A percentile compares a stretch with the other conserved stretches of the same genome.
phyloP scores from a whole-genome alignment of 1,140 invertebrate genomes.

The honey bee (Apis mellifera) region DNA sequence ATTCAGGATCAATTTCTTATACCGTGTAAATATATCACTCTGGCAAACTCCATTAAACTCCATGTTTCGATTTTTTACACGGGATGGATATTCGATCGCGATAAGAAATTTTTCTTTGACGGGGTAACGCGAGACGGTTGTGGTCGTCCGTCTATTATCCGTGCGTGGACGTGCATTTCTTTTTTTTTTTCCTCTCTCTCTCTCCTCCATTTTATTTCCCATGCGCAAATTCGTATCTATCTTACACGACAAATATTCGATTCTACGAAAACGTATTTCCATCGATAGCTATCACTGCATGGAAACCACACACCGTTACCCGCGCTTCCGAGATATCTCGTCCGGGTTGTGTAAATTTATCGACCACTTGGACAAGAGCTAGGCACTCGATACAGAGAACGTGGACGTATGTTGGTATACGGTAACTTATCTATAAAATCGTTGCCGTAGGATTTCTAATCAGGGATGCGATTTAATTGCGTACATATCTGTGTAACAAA shows the following conservation, averaged over 20 bases:
- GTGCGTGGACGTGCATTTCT: neutral
- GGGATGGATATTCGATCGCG: neutral
- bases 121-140: neutral
- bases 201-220: conserved; percentile 20
- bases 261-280: conserved; percentile 50
- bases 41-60: neutral
- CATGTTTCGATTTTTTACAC: neutral
- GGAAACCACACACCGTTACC: conserved; percentile 55
- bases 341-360: conserved; percentile 48
- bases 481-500: no score
- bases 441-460: conserved; percentile 31
- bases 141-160: neutral
- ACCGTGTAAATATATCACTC: neutral
- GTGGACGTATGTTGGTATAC: neutral
- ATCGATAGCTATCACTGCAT: conserved; percentile 53
- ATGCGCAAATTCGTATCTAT: conserved; percentile 43
- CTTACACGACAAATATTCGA: conserved; percentile 61
- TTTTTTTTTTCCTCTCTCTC: neutral
- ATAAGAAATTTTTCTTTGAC: neutral
- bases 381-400: conserved; percentile 40
- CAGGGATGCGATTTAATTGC: conserved; percentile 16
- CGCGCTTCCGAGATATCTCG: conserved; percentile 56
- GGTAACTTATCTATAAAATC: conserved; percentile 37
- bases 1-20: neutral
- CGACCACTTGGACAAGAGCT: conserved; percentile 49